Evolutionary conservation across 2,797 vertebrate species (phyloP), one percentile per base, ranked within the genome.

Genomic region (Garrulus glandarius): DNA sequence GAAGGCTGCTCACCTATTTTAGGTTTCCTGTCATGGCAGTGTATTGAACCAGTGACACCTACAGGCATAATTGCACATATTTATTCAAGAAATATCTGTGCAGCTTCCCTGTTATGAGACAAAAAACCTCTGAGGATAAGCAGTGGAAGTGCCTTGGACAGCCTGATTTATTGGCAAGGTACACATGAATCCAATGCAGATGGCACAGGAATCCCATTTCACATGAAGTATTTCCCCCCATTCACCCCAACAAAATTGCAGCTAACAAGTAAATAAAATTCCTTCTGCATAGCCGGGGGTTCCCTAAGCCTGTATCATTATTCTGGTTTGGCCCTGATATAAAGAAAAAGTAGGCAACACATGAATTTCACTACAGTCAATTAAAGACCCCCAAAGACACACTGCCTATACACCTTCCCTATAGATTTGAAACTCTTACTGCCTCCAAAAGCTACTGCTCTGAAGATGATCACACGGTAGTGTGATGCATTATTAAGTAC

Each of bases 21-120:
- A 77, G 19, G 23, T 72, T 84, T 82, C 56, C 59, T 72, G 19
- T 49, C 11, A 8, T 36, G 37, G 23, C 53, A 37, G 1, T 91
- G 34, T 47, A 89, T 41, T 65, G 50, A 95, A 69, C 30, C 59
- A 82, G 74, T 79, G 68, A 92, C 44, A 95, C 56, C 89, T 89
- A 65, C 44, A 91, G 60, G 63, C 75, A 85, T 13, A 70, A 65
- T 1, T 80, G 71, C 41, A 89, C 12, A 43, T 49, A 85, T 47
- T 83, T 79, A 87, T 63, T 60, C 7, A 72, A 77, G 29, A 89
- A 87, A 44, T 52, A 53, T 15, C 60, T 77, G 29, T 56, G 60
- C 32, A 63, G 63, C 27, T 87, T 87, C 55, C 19, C 13, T 36
- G 11, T 30, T 76, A 52, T 1, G 30, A 69, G 46, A 63, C 22